These are phyloP conservation scores for Agrotis ipsilon DNA, from an alignment of 2,888 invertebrate genomes.

Conservation along the genomic window DNA sequence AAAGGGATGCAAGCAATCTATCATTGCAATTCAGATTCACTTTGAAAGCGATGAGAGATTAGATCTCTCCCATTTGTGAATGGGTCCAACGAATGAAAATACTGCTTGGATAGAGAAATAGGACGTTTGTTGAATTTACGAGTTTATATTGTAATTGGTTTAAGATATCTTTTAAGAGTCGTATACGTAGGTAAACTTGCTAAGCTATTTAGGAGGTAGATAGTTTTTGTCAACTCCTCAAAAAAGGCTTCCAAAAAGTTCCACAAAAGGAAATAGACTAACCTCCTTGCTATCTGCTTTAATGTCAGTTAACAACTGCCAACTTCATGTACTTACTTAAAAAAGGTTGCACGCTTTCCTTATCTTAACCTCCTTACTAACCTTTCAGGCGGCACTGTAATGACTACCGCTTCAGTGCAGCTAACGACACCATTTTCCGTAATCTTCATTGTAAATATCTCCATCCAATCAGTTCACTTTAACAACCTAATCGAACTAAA, in stretches of 20 bases:
- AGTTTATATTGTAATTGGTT: neutral
- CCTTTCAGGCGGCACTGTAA: slow-evolving; percentile 60
- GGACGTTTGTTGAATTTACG: neutral
- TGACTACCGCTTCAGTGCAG: slow-evolving; percentile 61
- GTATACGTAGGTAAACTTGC: neutral
- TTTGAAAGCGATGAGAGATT: slow-evolving; percentile 21
- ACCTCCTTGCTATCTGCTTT: neutral
- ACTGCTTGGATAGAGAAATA: neutral
- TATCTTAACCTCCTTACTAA: slow-evolving; percentile 66
- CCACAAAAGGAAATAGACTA: neutral
- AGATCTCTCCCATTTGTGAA: slow-evolving; percentile 23
- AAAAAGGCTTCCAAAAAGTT: neutral
- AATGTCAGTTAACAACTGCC: slow-evolving; percentile 5
- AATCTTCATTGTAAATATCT: slow-evolving; percentile 78
- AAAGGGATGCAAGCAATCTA: slow-evolving; percentile 29
- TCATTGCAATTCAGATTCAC: slow-evolving; percentile 35
- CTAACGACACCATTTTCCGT: slow-evolving; percentile 74
- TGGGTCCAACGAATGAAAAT: slow-evolving; percentile 8
- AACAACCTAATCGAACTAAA: slow-evolving; percentile 27
- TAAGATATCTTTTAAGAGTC: neutral
- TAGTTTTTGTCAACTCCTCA: too few relatives aligned
- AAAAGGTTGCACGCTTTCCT: slow-evolving; percentile 21
- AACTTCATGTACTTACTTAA: neutral
- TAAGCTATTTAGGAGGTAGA: too few relatives aligned
- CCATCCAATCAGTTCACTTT: slow-evolving; percentile 50